These are phyloP conservation scores for Oceanodroma tethys DNA, from an alignment of 2,113 vertebrate species.

Conservation along the genomic window DNA sequence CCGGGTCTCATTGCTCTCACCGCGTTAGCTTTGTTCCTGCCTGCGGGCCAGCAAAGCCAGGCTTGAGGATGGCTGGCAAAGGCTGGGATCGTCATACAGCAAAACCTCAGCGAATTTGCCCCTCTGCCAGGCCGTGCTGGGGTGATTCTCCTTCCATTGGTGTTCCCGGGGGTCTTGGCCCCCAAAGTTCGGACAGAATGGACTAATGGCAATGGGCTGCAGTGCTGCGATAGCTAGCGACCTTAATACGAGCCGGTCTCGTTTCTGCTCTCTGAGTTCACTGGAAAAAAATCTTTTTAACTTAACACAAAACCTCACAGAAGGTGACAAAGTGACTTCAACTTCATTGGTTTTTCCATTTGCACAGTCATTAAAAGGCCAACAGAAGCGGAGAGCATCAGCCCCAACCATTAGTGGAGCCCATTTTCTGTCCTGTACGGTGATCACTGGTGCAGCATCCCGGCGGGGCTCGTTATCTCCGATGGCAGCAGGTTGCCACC, in stretches of 20 bases:
- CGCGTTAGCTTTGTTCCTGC: background rate
- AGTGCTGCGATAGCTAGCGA: accelerated
- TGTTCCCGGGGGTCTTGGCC: background rate
- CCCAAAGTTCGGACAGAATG: background rate
- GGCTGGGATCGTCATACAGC: background rate
- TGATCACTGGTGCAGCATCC: background rate
- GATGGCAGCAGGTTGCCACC: background rate
- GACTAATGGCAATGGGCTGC: background rate
- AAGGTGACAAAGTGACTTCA: background rate
- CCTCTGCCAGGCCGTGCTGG: background rate
- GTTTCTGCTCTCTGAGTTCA: background rate
- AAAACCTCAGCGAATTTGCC: background rate
- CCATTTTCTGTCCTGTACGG: background rate
- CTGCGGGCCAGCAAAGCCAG: background rate
- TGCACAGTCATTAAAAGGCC: background rate
- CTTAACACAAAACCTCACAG: background rate
- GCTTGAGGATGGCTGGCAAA: background rate
- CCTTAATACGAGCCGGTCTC: accelerated
- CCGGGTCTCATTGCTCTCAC: background rate
- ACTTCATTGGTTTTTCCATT: background rate
- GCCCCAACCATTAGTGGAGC: background rate
- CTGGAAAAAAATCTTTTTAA: background rate
- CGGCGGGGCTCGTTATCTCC: background rate
- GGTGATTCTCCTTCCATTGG: background rate
- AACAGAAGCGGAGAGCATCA: background rate